A percentile compares a stretch with the other conserved stretches of the same genome.
Evolutionary conservation across 2,888 invertebrate species (phyloP).

Genomic region (Ophion obscuratus): DNA sequence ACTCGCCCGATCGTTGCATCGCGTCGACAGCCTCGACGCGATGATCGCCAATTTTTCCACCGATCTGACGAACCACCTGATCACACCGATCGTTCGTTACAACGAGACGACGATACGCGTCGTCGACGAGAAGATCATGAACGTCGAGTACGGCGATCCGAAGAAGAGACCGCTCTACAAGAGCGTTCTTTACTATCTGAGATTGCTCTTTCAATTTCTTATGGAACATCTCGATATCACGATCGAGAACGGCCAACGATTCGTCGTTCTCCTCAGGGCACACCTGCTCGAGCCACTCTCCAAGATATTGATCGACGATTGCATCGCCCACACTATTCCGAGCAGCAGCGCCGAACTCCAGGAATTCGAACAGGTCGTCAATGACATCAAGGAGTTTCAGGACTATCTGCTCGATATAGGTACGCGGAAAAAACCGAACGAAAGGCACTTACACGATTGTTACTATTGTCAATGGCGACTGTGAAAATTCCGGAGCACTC

Average conservation of each 20-base stretch:
- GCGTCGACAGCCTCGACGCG: constrained; percentile 83
- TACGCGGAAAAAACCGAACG: constrained; percentile 36
- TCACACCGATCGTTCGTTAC: constrained; percentile 86
- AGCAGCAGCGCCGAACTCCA: constrained; percentile 89
- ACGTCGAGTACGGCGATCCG: constrained; percentile 82
- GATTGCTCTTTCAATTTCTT: constrained; percentile 86
- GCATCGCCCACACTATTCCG: constrained; percentile 91
- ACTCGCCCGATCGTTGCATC: constrained; percentile 82
- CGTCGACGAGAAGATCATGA: constrained; percentile 82
- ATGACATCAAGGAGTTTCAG: constrained; percentile 89
- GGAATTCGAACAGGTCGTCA: constrained; percentile 87
- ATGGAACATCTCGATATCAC: constrained; percentile 85
- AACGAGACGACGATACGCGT: constrained; percentile 83
- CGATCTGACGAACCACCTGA: constrained; percentile 86
- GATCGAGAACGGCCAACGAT: constrained; percentile 83
- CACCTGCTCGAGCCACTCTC: constrained; percentile 87
- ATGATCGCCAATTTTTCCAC: constrained; percentile 86
- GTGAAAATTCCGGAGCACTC: too few relatives aligned
- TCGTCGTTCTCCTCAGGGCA: constrained; percentile 85
- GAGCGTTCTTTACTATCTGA: constrained; percentile 86
- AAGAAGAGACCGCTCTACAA: constrained; percentile 84
- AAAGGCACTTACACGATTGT: too few relatives aligned
- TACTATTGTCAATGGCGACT: too few relatives aligned
- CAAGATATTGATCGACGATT: constrained; percentile 89
- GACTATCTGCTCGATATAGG: constrained; percentile 86